phyloP scores from a whole-genome alignment of 2,888 invertebrate genomes.

The Phrixothrix hirtus region DNA sequence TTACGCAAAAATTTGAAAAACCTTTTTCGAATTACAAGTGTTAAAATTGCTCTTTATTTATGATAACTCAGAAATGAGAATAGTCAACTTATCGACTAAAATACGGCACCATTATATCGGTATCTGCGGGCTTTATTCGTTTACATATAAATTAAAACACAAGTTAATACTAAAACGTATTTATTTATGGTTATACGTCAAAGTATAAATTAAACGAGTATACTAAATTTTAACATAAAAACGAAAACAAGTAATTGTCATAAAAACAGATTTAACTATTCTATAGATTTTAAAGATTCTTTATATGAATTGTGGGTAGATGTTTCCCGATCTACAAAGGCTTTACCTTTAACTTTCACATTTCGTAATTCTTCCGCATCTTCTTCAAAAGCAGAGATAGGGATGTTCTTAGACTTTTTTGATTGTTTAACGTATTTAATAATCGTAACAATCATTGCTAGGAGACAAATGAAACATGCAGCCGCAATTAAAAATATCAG shows the following conservation, averaged over 20 bases:
- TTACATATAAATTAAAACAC: no score
- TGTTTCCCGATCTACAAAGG: not conserved
- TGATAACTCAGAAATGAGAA: no score
- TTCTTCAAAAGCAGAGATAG: not conserved
- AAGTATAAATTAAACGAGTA: not conserved
- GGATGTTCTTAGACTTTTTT: conserved; percentile 5
- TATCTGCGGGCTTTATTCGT: no score
- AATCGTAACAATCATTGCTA: conserved; percentile 42
- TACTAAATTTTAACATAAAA: not conserved
- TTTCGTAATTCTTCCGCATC: not conserved
- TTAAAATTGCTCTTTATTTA: no score
- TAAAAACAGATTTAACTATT: not conserved
- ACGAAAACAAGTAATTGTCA: not conserved
- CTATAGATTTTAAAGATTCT: not conserved
- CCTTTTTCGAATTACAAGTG: no score
- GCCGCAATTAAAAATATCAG: conserved; percentile 46
- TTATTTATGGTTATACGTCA: not conserved
- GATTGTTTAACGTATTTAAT: conserved; percentile 34
- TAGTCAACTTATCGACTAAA: no score
- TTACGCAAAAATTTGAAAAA: no score
- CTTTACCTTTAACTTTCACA: not conserved
- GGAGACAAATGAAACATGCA: conserved; percentile 44
- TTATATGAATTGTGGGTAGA: not conserved
- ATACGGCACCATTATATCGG: no score
- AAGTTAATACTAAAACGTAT: not conserved